Evolutionary conservation across 2,888 invertebrate genomes (phyloP).

Genomic region (Mesoligia furuncula): DNA sequence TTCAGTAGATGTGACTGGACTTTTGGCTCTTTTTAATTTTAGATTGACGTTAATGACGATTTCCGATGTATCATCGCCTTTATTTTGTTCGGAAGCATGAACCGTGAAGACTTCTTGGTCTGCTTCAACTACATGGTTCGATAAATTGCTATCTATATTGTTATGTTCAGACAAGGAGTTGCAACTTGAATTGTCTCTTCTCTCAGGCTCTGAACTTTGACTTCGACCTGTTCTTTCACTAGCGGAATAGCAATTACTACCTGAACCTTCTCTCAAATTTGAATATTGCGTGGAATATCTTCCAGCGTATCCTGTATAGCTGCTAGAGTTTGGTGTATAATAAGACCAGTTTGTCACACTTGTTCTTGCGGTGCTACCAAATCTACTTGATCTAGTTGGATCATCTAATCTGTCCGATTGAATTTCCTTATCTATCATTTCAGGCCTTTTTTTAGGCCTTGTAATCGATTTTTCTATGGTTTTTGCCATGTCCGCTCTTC

Average conservation of each 20-base stretch:
- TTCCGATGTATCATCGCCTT: slow-evolving; percentile 84
- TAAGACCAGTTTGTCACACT: slow-evolving; percentile 92
- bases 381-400: slow-evolving; percentile 92
- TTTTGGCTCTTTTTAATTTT: slow-evolving; percentile 85
- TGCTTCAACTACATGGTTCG: slow-evolving; percentile 69
- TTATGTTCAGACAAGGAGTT: slow-evolving; percentile 69
- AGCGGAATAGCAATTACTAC: slow-evolving; percentile 69
- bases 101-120: slow-evolving; percentile 76
- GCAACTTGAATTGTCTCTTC: slow-evolving; percentile 73
- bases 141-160: slow-evolving; percentile 68
- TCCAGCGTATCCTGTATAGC: slow-evolving; percentile 87
- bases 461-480: slow-evolving; percentile 93
- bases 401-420: slow-evolving; percentile 94
- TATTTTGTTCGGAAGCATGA: slow-evolving; percentile 78
- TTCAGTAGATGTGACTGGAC: slow-evolving; percentile 77
- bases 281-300: slow-evolving; percentile 87
- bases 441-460: slow-evolving; percentile 89
- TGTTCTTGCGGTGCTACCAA: slow-evolving; percentile 90
- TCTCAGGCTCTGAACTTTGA: slow-evolving; percentile 81
- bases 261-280: slow-evolving; percentile 79
- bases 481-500: slow-evolving; percentile 93
- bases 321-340: slow-evolving; percentile 87
- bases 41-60: slow-evolving; percentile 87
- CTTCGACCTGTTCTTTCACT: slow-evolving; percentile 83
- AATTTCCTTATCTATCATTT: slow-evolving; percentile 92